Evolutionary conservation across 2,797 vertebrate genomes (phyloP).

Genomic region (Microtus californicus): DNA sequence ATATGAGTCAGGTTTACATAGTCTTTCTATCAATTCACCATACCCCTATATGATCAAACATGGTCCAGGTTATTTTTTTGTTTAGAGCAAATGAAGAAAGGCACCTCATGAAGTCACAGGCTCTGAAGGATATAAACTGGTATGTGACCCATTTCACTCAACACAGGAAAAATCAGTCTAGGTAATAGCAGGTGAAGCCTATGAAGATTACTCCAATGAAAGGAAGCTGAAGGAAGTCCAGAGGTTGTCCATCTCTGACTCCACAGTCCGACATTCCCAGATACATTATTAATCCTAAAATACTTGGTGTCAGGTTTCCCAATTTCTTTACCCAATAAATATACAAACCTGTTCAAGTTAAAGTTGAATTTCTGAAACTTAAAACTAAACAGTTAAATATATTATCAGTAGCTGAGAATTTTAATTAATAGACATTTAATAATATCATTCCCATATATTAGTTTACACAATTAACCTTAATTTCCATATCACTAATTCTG

Average conservation of each 20-base stretch:
- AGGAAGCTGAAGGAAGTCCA: background rate
- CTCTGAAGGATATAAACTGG: slow-evolving; percentile 17
- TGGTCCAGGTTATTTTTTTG: background rate
- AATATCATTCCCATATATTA: background rate
- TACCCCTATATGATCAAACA: background rate
- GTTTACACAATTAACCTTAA: background rate
- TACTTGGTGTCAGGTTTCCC: background rate
- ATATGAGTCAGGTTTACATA: background rate
- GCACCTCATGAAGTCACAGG: background rate
- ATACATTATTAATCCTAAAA: background rate
- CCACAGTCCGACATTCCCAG: background rate
- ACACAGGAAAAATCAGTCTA: background rate
- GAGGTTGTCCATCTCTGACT: background rate
- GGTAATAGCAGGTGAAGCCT: background rate
- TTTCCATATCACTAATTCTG: background rate
- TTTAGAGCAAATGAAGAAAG: background rate
- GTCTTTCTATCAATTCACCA: background rate
- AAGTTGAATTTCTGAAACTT: background rate
- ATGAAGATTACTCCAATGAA: background rate
- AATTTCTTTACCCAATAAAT: background rate
- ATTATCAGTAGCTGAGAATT: background rate
- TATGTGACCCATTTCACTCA: background rate
- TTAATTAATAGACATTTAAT: background rate
- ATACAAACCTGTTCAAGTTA: background rate
- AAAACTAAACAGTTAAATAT: background rate